A percentile compares a stretch with the other conserved stretches of the same genome.
phyloP scores from a whole-genome alignment of 1,140 invertebrate genomes.

The Prorops nasuta region DNA sequence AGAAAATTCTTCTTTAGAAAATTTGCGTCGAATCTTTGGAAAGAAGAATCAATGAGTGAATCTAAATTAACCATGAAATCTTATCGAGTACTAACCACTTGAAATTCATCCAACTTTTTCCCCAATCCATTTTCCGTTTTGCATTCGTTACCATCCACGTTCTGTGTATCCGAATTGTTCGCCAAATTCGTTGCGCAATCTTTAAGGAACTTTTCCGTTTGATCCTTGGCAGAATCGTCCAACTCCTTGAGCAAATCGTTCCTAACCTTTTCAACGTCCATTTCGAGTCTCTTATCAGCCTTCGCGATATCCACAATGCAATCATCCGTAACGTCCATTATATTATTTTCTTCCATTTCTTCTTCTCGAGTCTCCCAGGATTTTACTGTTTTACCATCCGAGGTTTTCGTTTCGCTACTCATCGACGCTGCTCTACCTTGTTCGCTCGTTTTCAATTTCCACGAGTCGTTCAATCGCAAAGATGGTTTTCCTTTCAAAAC shows the following conservation, averaged over 20 bases:
- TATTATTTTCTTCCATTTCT: neutral
- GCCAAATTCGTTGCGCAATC: too few relatives aligned
- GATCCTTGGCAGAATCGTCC: too few relatives aligned
- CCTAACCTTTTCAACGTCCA: slow-evolving; percentile 14
- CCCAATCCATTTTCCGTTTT: slow-evolving; percentile 1
- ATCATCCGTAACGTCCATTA: neutral
- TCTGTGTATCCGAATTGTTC: slow-evolving; percentile 16
- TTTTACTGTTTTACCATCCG: too few relatives aligned
- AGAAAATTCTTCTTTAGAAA: slow-evolving; percentile 46
- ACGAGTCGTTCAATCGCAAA: slow-evolving; percentile 19
- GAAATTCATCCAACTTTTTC: slow-evolving; percentile 37
- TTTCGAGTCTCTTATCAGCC: neutral
- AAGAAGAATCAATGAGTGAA: slow-evolving; percentile 5
- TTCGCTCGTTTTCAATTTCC: slow-evolving; percentile 25
- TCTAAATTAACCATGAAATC: neutral
- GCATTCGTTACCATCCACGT: slow-evolving; percentile 6
- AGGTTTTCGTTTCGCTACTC: neutral
- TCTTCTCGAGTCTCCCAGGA: neutral
- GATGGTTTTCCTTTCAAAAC: slow-evolving; percentile 29
- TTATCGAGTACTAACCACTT: slow-evolving; percentile 30
- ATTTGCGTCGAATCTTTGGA: slow-evolving; percentile 35
- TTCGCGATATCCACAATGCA: neutral
- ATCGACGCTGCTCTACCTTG: slow-evolving; percentile 10
- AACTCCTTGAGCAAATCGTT: slow-evolving; percentile 17
- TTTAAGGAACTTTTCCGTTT: too few relatives aligned